phyloP scores from a whole-genome alignment of 2,888 invertebrate species.

The Cenopis cana region DNA sequence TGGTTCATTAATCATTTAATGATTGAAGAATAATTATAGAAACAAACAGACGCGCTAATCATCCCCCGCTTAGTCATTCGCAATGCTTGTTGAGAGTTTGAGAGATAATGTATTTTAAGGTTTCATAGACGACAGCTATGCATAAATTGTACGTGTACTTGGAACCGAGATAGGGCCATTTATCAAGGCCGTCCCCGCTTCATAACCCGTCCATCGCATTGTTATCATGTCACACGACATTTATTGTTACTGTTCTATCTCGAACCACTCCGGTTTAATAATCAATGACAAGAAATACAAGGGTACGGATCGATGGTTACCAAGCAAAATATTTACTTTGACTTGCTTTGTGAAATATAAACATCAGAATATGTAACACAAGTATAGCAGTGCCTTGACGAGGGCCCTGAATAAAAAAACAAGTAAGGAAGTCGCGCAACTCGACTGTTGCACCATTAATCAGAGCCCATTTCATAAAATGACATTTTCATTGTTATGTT shows the following conservation, averaged over 20 bases:
- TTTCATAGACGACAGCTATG: slow-evolving; percentile 64
- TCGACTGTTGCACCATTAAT: slow-evolving; percentile 75
- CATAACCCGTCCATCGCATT: slow-evolving; percentile 77
- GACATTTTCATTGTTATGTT: slow-evolving; percentile 81
- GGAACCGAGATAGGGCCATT: slow-evolving; percentile 64
- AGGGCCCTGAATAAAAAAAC: slow-evolving; percentile 66
- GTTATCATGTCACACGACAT: slow-evolving; percentile 76
- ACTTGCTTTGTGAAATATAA: slow-evolving; percentile 41
- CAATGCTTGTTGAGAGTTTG: slow-evolving; percentile 23
- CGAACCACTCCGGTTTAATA: slow-evolving; percentile 65
- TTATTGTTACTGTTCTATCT: slow-evolving; percentile 69
- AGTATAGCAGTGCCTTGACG: slow-evolving; percentile 53
- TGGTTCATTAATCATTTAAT: neutral
- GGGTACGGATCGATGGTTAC: neutral
- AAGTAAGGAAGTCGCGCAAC: slow-evolving; percentile 69
- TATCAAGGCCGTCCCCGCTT: slow-evolving; percentile 71
- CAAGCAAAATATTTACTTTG: neutral
- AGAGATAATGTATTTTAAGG: slow-evolving; percentile 36
- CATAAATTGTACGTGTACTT: slow-evolving; percentile 67
- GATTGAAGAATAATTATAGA: neutral
- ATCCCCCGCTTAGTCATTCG: slow-evolving; percentile 7
- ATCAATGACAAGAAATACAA: slow-evolving; percentile 54
- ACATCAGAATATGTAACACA: slow-evolving; percentile 56
- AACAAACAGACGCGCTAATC: neutral
- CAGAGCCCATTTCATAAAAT: slow-evolving; percentile 81